Base-by-base conservation (phyloP, 2,888 invertebrate genomes). In the Neoascia interrupta region DNA sequence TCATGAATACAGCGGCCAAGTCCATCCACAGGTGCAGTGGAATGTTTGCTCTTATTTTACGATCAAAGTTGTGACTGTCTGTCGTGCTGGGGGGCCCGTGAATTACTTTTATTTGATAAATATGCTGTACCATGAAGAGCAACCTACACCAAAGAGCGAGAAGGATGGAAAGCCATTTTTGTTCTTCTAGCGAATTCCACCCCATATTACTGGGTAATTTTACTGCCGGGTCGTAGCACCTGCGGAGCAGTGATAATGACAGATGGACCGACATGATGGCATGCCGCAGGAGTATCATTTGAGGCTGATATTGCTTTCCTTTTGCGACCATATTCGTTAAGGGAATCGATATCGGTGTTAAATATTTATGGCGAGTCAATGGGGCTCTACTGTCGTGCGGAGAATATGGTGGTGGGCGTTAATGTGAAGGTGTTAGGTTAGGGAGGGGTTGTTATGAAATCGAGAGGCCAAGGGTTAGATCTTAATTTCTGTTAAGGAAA, bases 31-130 rank as follows among this genome's bases (percentile, higher is more conserved):
- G 49, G 68, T 64, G 64, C 53, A 54, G 13, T 13, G 39, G 45
- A 64, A 64, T 45, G 21, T n/a, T 19, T 49, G 16, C 11, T 49
- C 31, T 15, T 15, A 10, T 13, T 37, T 47, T 37, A 56, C 31
- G 68, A 68, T 39, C 8, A 49, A 56, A 68, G 47, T 49, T 68
- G 49, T 31, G 47, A 28, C 26, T 56, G 13, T 34, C 36, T 11
- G 15, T 15, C 10, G 1, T 10, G 10, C 18, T 13, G 26, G 36
- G 23, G 47, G 28, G 19, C 47, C 10, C 26, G 19, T 31, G 16
- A 56, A 39, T 54, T 45, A 21, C 28, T 56, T 66, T 56, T 47
- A 28, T 47, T 54, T 66, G 54, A 66, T 66, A 39, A 56, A 56
- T 66, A 47, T 66, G 45, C 16, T 36, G 45, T 51, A 39, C 31